Conservation (phyloP, 37 sponge, comb jelly and placozoan genomes). For the Theonella swinhoei region DNA sequence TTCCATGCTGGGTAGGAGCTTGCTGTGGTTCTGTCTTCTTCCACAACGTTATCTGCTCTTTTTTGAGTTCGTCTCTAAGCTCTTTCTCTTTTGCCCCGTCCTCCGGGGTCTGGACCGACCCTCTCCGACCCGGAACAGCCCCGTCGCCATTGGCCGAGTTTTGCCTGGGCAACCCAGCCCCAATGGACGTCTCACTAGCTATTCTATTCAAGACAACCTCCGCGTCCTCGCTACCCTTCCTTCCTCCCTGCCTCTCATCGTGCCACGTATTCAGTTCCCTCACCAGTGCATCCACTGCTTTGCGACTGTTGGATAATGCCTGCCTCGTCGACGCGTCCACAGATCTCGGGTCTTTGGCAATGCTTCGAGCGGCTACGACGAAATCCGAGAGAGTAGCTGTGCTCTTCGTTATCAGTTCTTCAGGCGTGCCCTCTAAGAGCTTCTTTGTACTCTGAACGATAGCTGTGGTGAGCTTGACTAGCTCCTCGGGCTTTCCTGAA, state of each 20-base stretch:
- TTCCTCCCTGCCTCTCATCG: not conserved
- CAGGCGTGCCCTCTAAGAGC: constrained; percentile 55
- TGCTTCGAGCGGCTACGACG: constrained; percentile 58
- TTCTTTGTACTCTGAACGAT: constrained; percentile 63
- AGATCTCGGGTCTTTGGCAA: constrained; percentile 67
- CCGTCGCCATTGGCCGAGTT: constrained; percentile 6
- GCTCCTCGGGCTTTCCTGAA: constrained; percentile 61
- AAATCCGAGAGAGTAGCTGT: constrained; percentile 60
- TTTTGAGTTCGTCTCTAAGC: constrained; percentile 36
- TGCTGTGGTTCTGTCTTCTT: constrained; percentile 59
- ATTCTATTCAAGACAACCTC: constrained; percentile 7
- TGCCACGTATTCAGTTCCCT: constrained; percentile 64
- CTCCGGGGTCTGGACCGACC: not conserved
- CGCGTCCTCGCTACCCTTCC: not conserved
- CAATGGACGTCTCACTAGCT: not conserved
- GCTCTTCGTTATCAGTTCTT: constrained; percentile 23
- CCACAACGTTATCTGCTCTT: constrained; percentile 16
- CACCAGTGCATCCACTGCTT: constrained; percentile 61
- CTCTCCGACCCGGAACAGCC: not conserved
- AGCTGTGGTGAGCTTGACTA: constrained; percentile 57
- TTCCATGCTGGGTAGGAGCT: constrained; percentile 15
- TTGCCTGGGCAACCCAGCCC: not conserved
- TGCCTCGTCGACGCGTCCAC: constrained; percentile 57
- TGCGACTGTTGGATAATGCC: constrained; percentile 43
- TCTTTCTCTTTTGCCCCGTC: constrained; percentile 45